A percentile compares a stretch with the other conserved stretches of the same genome.
Evolutionary conservation across 2,888 invertebrate species (phyloP).

Genomic region (Rotaria magnacalcarata): DNA sequence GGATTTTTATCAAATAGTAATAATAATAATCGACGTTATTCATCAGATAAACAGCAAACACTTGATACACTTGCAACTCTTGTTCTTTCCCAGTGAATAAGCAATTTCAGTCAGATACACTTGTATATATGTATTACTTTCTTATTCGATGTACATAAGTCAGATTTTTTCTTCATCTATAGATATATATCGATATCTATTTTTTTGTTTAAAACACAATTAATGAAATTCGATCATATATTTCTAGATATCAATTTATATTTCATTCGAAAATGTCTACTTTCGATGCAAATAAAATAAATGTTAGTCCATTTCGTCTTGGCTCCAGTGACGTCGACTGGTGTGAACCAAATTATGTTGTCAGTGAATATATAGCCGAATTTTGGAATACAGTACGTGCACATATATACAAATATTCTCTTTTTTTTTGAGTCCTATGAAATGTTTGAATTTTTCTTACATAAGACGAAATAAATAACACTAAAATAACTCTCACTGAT

Average conservation of each 20-base stretch:
- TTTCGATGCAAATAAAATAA: not conserved
- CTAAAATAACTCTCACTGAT: not conserved
- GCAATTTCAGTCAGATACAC: not conserved
- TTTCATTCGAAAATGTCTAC: not conserved
- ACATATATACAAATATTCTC: too few species aligned
- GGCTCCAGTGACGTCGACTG: not conserved
- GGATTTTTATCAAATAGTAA: slow-evolving; percentile 6
- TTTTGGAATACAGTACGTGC: slow-evolving; percentile 47
- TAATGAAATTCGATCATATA: not conserved
- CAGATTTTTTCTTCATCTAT: not conserved
- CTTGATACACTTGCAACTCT: not conserved
- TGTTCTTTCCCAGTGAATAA: slow-evolving; percentile 5
- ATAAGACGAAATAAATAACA: not conserved
- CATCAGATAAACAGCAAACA: slow-evolving; percentile 22
- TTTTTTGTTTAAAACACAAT: not conserved
- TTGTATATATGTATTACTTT: not conserved
- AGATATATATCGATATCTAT: not conserved
- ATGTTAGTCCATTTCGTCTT: not conserved
- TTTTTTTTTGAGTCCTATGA: not conserved
- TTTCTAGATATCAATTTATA: not conserved
- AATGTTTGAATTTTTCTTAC: not conserved
- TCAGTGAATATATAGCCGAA: not conserved
- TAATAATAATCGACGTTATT: not conserved
- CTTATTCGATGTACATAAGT: slow-evolving; percentile 16
- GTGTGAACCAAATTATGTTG: slow-evolving; percentile 37